Base-by-base conservation (phyloP, 2,113 vertebrate species). In the Vulpes vulpes region DNA sequence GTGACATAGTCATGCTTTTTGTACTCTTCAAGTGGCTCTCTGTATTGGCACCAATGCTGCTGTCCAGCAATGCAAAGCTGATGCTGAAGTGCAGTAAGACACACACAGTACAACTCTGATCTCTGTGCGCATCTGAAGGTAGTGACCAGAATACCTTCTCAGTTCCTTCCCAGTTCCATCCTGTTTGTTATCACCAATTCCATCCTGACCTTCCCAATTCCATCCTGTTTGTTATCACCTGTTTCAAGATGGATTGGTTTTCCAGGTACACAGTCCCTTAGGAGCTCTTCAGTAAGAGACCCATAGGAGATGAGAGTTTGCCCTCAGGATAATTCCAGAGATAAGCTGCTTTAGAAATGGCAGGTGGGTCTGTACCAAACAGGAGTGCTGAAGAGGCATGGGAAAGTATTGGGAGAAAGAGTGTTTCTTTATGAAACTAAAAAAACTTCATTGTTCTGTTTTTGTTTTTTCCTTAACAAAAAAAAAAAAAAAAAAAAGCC, bases 21-120 rank as follows among this genome's bases (percentile, higher is more conserved):
- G 30, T 7, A 5, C 9, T 81, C 53, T 81, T 27, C 22, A 35
- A 20, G n/a, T 1, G 8, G 15, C 10, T 22, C 74, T 67, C 43
- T 23, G 2, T 16, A 0, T n/a, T 17, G 49, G 15, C 14, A 30
- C 14, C 38, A 27, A 0, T 4, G 5, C 20, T 64, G 12, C 76
- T 35, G 57, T 22, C 32, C 51, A 30, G 23, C 3, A 3, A 25
- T 15, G 51, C 27, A 32, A 11, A 74, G 53, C 15, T n/a, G 74
- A 51, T 14, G 62, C 53, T 27, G 22, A 10, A 11, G 10, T 9
- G n/a, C 43, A 12, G 6, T 3, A 10, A 38, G 49, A 38, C 59
- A 4, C 69, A 10, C 25, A 9, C 1, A 0, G 10, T 15, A 23
- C 27, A 11, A 49, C 14, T 27, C 27, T 8, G 14, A 51, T 30